Base-by-base conservation (phyloP, 2,113 vertebrate genomes). In the Noturus placidus region DNA sequence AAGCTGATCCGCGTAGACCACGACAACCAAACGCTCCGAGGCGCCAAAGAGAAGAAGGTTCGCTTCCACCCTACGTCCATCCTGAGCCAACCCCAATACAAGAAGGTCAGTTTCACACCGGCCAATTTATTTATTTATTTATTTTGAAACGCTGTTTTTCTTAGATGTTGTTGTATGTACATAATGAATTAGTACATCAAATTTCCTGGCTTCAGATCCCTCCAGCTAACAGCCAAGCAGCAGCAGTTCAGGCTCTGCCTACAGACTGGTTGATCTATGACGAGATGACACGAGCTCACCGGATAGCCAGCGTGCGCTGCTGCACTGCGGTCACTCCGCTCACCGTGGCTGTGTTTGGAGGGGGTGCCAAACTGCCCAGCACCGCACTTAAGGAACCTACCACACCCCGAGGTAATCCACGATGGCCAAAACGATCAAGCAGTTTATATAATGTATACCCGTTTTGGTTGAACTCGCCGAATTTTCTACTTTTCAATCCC, bases 221-320 rank as follows among this genome's bases (percentile, higher is more conserved):
- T 52, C 92, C 95, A 88, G 94, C 90, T 81, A 96, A 96, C 84
- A 94, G 94, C n/a, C 97, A 97, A 85, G 87, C 93, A 86, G 94
- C 95, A 88, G 94, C 94, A 0, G 61, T 96, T 87, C 94, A 95
- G 85, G 93, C 94, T 0, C 92, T 97, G 17, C 98, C 97, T 84
- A 96, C 97, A 67, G 96, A 97, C 90, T 99, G 98, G 98, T 88
- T 99, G 81, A 96, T 99, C 90, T 99, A 97, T 84, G 96, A 99
- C 17, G 97, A 99, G 94, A 98, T 99, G 96, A 97, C 94, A 0
- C 96, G 96, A 90, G 95, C 96, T 17, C 95, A 97, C 86, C 93
- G 96, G 89, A 96, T 96, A 93, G 97, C 97, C 70, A 98, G 95
- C 86, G 95, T 99, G 67, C 95, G 96, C 69, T 99, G 98, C 85